Percentiles rank a stretch among this genome's conserved stretches.
Conservation (phyloP, 1,140 invertebrate species). For the Drosophila ercepeae region DNA sequence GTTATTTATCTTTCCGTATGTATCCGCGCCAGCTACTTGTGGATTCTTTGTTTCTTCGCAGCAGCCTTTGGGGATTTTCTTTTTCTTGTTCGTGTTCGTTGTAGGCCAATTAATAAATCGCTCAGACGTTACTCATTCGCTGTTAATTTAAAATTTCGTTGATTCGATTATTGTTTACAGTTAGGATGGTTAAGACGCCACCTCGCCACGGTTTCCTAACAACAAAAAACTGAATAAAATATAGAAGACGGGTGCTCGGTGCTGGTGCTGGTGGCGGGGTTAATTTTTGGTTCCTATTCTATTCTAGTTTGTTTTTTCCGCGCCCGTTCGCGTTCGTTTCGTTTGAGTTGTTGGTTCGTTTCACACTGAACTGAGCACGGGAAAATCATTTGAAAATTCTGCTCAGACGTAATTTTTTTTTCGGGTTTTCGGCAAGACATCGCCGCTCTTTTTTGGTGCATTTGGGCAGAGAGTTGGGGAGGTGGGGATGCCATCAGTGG, state of each 20-base stretch:
- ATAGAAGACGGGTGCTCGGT: background rate
- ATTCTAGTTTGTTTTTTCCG: conserved; percentile 39
- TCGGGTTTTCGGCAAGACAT: conserved; percentile 14
- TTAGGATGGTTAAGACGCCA: conserved; percentile 30
- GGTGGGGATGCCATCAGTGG: conserved; percentile 36
- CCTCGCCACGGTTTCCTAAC: background rate
- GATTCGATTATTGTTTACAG: conserved; percentile 67
- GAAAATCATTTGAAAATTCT: conserved; percentile 71
- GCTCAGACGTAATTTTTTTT: conserved; percentile 52
- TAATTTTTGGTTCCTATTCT: conserved; percentile 59
- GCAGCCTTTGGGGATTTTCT: background rate
- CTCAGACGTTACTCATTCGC: conserved; percentile 42
- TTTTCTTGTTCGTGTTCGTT: conserved; percentile 17
- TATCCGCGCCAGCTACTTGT: conserved; percentile 62
- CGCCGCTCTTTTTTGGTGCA: conserved; percentile 21
- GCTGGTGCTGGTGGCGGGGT: conserved; percentile 25
- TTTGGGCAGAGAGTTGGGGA: conserved; percentile 13
- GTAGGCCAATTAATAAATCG: conserved; percentile 41
- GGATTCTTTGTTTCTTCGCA: conserved; percentile 54
- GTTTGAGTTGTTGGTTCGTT: conserved; percentile 80
- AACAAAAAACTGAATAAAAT: background rate
- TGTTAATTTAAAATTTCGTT: conserved; percentile 49
- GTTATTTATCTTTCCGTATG: conserved; percentile 54
- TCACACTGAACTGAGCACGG: conserved; percentile 72
- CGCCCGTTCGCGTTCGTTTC: conserved; percentile 78